phyloP scores from a whole-genome alignment of 1,140 invertebrate genomes.

The Pseudomyrmex cubaensis region DNA sequence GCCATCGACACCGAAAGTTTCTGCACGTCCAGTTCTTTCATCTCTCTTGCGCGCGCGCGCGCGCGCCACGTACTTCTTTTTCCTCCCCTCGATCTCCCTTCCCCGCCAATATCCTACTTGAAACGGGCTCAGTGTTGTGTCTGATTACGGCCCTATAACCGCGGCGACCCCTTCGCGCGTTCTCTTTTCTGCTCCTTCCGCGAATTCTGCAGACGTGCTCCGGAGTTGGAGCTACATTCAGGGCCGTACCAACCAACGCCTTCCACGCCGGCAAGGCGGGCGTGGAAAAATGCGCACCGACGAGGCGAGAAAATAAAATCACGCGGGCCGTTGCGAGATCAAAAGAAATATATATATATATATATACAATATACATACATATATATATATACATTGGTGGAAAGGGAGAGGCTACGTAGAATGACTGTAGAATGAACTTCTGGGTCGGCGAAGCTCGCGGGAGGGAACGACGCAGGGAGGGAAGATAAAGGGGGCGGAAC shows the following conservation, averaged over 20 bases:
- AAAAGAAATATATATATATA: constrained; percentile 40
- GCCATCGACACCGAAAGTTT: constrained; percentile 57
- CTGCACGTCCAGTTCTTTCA: constrained; percentile 7
- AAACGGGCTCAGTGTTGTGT: constrained; percentile 63
- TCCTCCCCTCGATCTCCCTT: background rate
- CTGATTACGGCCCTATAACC: constrained; percentile 68
- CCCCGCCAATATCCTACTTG: background rate
- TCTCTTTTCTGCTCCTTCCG: constrained; percentile 50
- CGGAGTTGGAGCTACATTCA: constrained; percentile 6
- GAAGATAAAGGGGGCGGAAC: constrained; percentile 61
- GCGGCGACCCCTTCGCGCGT: constrained; percentile 35
- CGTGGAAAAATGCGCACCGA: constrained; percentile 64
- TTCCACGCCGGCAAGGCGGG: constrained; percentile 23
- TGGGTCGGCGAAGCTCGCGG: constrained; percentile 4
- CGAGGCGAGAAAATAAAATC: constrained; percentile 65
- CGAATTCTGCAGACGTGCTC: constrained; percentile 38
- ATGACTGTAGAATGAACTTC: constrained; percentile 57
- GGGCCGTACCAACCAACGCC: constrained; percentile 2
- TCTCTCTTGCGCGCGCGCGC: background rate
- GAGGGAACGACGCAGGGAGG: constrained; percentile 3
- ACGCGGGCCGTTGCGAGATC: constrained; percentile 53
- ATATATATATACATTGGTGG: constrained; percentile 31
- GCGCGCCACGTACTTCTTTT: background rate
- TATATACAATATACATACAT: too few species aligned
- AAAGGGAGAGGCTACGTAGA: constrained; percentile 7